These are phyloP conservation scores for Psittacara wagleri DNA, from an alignment of 2,113 vertebrate species.

Conservation along the genomic window DNA sequence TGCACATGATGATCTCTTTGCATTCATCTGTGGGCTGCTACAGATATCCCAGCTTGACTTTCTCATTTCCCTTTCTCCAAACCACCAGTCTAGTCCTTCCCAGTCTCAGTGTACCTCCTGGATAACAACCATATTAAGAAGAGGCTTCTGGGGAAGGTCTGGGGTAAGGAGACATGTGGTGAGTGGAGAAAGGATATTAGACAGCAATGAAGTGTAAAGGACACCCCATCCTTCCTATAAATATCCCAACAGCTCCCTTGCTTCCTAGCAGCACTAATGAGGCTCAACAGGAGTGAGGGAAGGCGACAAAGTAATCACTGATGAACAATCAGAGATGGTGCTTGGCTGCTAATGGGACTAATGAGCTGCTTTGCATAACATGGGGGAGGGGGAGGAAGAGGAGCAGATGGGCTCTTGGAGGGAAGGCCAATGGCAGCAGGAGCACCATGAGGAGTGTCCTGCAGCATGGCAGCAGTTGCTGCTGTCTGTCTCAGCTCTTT, in stretches of 20 bases:
- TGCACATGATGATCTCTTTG: neutral
- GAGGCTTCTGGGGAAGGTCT: neutral
- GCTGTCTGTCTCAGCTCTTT: neutral
- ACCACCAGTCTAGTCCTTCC: neutral
- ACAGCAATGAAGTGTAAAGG: neutral
- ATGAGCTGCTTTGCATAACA: conserved; percentile 33
- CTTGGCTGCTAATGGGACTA: neutral
- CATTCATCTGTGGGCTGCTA: neutral
- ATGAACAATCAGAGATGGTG: conserved; percentile 58
- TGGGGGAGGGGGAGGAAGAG: neutral
- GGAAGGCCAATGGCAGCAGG: neutral
- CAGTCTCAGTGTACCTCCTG: neutral
- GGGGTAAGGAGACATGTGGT: neutral
- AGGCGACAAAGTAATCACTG: conserved; percentile 24
- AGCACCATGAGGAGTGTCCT: neutral
- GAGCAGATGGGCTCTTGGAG: neutral
- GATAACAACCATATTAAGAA: neutral
- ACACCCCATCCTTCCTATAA: conserved; percentile 30
- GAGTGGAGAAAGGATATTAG: neutral
- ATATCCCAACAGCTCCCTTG: conserved; percentile 6
- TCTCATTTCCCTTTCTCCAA: neutral
- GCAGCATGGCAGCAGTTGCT: neutral
- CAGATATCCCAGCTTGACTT: neutral
- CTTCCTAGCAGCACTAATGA: conserved; percentile 49
- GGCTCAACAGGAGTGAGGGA: conserved; percentile 33